Evolutionary conservation across 2,113 vertebrate genomes (phyloP).

Genomic region (Microcebus ravelobensis): DNA sequence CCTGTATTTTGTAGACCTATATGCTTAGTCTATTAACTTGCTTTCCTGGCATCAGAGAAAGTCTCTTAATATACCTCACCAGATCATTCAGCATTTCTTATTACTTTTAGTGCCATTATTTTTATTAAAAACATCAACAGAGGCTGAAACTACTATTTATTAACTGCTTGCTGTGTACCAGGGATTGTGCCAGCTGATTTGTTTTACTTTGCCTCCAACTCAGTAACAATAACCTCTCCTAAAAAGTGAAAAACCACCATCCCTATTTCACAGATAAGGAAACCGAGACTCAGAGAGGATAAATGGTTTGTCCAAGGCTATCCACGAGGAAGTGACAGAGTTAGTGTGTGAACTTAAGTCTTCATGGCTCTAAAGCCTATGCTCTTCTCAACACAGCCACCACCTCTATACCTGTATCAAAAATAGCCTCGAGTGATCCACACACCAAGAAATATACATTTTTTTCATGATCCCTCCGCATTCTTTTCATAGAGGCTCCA

Average conservation of each 20-base stretch:
- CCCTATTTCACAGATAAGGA: background rate
- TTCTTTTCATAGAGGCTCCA: background rate
- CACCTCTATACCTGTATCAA: background rate
- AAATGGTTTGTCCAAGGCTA: background rate
- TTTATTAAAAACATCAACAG: conserved; percentile 10
- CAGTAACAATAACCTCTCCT: background rate
- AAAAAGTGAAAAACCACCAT: background rate
- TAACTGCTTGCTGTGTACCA: background rate
- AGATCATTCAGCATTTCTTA: background rate
- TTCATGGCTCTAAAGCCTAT: background rate
- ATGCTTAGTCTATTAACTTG: background rate
- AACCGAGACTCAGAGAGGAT: background rate
- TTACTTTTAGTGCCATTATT: background rate
- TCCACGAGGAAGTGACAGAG: background rate
- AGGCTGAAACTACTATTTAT: background rate
- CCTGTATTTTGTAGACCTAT: background rate
- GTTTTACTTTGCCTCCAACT: background rate
- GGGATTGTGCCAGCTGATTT: background rate
- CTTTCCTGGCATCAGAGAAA: background rate
- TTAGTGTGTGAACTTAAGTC: background rate
- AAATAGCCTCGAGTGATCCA: background rate
- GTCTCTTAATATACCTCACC: background rate
- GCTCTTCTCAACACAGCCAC: background rate
- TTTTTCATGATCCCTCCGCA: background rate
- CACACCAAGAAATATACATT: background rate